Evolutionary conservation across 2,888 invertebrate species (phyloP).

Genomic region (Onchidella celtica): DNA sequence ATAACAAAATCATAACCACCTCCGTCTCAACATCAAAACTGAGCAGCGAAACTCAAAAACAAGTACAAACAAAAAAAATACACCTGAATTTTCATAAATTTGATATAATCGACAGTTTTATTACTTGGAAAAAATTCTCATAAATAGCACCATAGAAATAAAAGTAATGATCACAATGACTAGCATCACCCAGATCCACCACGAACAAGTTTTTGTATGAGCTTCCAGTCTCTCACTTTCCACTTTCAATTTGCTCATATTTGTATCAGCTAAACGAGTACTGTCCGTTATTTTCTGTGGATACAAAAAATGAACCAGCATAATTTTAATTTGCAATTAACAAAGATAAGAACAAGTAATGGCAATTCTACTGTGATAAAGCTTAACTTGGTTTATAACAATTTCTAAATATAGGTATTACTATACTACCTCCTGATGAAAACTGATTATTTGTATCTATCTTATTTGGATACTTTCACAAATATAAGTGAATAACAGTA

Average conservation of each 20-base stretch:
- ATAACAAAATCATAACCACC: too few relatives aligned
- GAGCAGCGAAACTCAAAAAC: not conserved
- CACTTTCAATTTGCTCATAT: conserved; percentile 87
- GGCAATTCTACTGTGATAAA: too few relatives aligned
- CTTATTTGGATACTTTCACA: too few relatives aligned
- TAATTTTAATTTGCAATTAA: too few relatives aligned
- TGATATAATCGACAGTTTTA: not conserved
- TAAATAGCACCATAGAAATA: conserved; percentile 95
- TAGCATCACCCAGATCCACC: conserved; percentile 97
- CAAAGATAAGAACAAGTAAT: too few relatives aligned
- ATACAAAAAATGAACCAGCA: too few relatives aligned
- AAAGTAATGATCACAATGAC: conserved; percentile 91
- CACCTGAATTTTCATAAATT: not conserved
- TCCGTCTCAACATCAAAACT: not conserved
- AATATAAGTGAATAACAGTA: too few relatives aligned
- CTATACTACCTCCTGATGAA: too few relatives aligned
- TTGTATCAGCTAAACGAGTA: conserved; percentile 89
- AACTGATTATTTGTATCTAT: too few relatives aligned
- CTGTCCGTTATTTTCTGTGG: conserved; percentile 87
- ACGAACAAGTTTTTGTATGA: conserved; percentile 94
- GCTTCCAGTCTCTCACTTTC: conserved; percentile 91
- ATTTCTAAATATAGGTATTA: too few relatives aligned
- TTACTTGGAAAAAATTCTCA: conserved; percentile 89
- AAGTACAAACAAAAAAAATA: too few relatives aligned
- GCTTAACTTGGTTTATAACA: too few relatives aligned